Conservation (phyloP, 1,140 invertebrate genomes). For the Zophobas morio region DNA sequence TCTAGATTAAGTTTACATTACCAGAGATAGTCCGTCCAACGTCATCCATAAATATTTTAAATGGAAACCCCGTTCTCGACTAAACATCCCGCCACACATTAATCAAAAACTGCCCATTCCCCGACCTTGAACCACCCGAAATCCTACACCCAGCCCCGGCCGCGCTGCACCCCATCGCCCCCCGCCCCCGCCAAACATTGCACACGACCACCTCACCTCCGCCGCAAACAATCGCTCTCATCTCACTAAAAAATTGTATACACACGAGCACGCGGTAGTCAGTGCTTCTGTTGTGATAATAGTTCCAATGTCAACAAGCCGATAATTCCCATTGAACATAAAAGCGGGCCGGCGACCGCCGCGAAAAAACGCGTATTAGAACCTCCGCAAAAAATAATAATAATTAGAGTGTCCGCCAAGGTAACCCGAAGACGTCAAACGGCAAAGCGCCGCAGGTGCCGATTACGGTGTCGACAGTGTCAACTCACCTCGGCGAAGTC, state of each 20-base stretch:
- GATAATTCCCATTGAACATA: conserved; percentile 17
- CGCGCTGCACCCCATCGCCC: too few species aligned
- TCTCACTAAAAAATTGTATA: background rate
- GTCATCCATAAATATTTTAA: too few species aligned
- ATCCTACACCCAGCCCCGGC: too few species aligned
- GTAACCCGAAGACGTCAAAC: background rate
- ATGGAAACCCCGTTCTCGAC: too few species aligned
- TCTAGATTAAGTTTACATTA: too few species aligned
- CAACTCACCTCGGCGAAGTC: background rate
- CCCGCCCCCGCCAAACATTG: too few species aligned
- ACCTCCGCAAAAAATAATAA: too few species aligned
- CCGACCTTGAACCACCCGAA: too few species aligned
- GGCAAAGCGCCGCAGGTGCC: background rate
- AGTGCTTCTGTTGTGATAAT: conserved; percentile 16
- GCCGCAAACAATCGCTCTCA: background rate
- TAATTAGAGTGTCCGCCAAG: background rate
- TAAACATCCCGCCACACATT: too few species aligned
- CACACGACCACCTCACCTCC: too few species aligned
- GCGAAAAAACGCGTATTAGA: background rate
- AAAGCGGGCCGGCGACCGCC: background rate
- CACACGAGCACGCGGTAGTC: conserved; percentile 12
- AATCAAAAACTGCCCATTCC: too few species aligned
- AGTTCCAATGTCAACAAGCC: conserved; percentile 13
- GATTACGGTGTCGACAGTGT: background rate
- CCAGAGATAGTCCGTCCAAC: too few species aligned